These are phyloP conservation scores for Eupithecia subfuscata DNA, from an alignment of 2,888 invertebrate species.

Conservation along the genomic window DNA sequence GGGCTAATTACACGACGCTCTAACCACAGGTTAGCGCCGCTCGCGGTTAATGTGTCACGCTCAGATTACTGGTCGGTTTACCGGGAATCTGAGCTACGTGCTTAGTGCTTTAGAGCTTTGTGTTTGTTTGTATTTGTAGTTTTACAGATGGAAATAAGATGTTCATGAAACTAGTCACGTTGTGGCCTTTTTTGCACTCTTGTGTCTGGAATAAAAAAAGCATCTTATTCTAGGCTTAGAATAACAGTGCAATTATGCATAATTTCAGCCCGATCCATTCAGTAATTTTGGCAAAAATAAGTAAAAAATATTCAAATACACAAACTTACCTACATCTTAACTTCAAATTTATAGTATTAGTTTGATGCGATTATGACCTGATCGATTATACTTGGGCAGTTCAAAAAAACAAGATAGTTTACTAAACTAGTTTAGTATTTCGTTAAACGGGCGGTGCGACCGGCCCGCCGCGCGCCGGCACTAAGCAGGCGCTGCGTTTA, in stretches of 20 bases:
- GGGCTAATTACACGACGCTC: slow-evolving; percentile 37
- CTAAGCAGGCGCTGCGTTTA: slow-evolving; percentile 56
- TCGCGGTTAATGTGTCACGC: neutral
- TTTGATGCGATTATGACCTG: neutral
- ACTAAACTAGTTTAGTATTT: neutral
- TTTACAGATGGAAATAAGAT: neutral
- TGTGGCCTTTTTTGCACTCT: neutral
- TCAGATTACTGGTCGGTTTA: neutral
- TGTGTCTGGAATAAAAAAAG: too few relatives aligned
- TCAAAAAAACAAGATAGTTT: neutral
- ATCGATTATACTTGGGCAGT: neutral
- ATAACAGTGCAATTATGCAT: too few relatives aligned
- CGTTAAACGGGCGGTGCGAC: slow-evolving; percentile 5
- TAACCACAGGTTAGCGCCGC: slow-evolving; percentile 29
- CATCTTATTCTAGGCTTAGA: neutral
- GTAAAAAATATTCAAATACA: neutral
- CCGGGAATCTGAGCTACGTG: neutral
- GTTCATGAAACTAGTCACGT: neutral
- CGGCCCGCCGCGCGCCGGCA: slow-evolving; percentile 31
- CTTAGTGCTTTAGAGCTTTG: neutral
- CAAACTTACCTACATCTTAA: neutral
- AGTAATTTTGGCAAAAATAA: neutral
- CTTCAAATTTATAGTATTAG: neutral
- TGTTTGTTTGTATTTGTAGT: neutral
- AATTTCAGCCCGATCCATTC: neutral